A percentile compares a stretch with the other conserved stretches of the same genome.
phyloP scores from a whole-genome alignment of 2,888 invertebrate species.

The Mythimna albipuncta region DNA sequence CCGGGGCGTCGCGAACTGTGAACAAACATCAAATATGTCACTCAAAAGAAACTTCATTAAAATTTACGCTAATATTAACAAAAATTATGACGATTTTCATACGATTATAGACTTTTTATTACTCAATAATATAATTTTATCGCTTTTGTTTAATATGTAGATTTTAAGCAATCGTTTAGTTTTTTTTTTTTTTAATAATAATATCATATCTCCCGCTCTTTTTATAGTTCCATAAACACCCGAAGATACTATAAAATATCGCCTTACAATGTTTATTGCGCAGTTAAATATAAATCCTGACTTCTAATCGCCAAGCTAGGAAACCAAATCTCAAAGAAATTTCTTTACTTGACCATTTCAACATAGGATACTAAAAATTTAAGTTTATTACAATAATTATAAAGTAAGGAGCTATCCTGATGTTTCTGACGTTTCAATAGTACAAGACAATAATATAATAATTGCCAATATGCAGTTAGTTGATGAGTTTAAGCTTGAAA shows the following conservation, averaged over 20 bases:
- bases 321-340: background rate
- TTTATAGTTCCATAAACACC: conserved; percentile 37
- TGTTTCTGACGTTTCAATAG: conserved; percentile 11
- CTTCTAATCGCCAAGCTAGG: conserved; percentile 8
- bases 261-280: conserved; percentile 35
- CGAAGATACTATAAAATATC: conserved; percentile 45
- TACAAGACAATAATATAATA: conserved; percentile 2
- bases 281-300: conserved; percentile 18
- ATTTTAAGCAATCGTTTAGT: conserved; percentile 24
- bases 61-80: conserved; percentile 42
- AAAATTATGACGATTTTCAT: conserved; percentile 31
- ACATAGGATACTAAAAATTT: conserved; percentile 3
- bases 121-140: conserved; percentile 45
- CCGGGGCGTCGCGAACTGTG: conserved; percentile 92
- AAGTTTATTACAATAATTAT: conserved; percentile 20
- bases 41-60: conserved; percentile 54
- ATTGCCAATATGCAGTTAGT: conserved; percentile 18
- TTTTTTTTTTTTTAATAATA: conserved; percentile 16
- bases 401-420: background rate
- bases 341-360: background rate
- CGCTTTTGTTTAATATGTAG: conserved; percentile 38
- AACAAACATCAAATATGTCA: conserved; percentile 85
- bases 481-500: conserved; percentile 18
- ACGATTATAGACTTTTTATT: conserved; percentile 49
- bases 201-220: conserved; percentile 29